Evolutionary conservation across 2,797 vertebrate genomes (phyloP).

Genomic region (Tarsius wallacei): DNA sequence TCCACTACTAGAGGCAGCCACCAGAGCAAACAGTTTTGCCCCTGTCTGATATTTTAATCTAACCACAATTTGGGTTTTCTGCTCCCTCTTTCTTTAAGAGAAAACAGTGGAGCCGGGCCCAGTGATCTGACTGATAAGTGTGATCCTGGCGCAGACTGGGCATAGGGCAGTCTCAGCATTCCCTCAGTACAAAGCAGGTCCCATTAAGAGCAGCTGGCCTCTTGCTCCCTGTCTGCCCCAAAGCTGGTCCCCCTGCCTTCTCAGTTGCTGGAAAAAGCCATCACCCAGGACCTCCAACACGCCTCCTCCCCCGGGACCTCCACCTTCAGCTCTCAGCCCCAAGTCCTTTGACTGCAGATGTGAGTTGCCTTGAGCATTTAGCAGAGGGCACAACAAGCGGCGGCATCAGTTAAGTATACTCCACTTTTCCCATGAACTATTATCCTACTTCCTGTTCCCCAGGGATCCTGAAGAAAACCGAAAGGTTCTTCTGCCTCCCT

Average conservation of each 20-base stretch:
- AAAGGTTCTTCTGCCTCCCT: background rate
- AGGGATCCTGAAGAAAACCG: background rate
- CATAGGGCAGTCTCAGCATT: background rate
- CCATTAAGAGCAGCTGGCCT: background rate
- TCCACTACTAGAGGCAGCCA: conserved; percentile 49
- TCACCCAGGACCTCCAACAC: background rate
- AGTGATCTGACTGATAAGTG: background rate
- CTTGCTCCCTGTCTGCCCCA: background rate
- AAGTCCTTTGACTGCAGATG: background rate
- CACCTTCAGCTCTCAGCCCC: background rate
- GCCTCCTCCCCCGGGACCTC: background rate
- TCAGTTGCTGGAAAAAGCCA: background rate
- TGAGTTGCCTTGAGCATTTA: background rate
- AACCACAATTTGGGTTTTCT: background rate
- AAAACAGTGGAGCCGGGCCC: background rate
- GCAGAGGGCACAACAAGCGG: background rate
- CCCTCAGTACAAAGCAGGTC: background rate
- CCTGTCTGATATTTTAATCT: background rate
- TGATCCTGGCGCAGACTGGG: background rate
- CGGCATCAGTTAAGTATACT: background rate
- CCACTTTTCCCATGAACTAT: background rate
- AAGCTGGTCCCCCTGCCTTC: background rate
- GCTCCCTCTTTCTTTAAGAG: background rate
- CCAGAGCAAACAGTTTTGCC: conserved; percentile 63
- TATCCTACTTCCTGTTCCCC: background rate